Percentiles rank a stretch among this genome's conserved stretches.
Conservation (phyloP, 1,140 invertebrate genomes). For the Dreissena polymorpha region DNA sequence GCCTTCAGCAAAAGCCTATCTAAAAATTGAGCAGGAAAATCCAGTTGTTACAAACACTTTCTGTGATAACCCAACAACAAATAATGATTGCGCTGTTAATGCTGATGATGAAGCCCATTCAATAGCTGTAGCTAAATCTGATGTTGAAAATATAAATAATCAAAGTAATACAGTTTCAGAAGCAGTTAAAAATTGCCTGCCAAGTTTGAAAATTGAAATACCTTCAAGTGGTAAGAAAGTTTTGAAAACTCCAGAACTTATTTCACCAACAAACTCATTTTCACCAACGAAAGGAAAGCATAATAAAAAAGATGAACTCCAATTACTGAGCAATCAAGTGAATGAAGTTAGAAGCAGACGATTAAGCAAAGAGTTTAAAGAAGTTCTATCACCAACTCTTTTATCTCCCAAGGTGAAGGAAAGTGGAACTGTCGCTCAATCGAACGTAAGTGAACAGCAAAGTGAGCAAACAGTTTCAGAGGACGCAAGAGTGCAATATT, state of each 20-base stretch:
- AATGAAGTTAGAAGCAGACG: conserved; percentile 47
- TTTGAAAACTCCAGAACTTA: conserved; percentile 2
- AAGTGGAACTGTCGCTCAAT: not conserved
- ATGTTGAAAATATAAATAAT: not conserved
- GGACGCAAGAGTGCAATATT: conserved; percentile 11
- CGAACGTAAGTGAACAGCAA: not conserved
- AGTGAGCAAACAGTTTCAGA: conserved; percentile 12
- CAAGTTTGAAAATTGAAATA: conserved; percentile 17
- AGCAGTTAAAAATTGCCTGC: conserved; percentile 19
- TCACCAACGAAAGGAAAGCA: not conserved
- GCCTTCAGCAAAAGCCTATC: too few species aligned
- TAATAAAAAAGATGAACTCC: conserved; percentile 46
- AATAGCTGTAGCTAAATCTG: too few species aligned
- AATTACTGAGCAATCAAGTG: conserved; percentile 40
- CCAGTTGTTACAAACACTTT: too few species aligned
- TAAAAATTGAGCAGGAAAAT: too few species aligned
- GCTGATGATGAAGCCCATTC: too few species aligned
- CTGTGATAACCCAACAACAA: too few species aligned
- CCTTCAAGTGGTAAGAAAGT: not conserved
- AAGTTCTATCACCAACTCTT: not conserved
- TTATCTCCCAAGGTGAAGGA: not conserved
- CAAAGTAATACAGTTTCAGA: not conserved
- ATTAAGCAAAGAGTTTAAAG: not conserved
- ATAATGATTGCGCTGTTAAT: too few species aligned
- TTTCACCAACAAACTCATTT: conserved; percentile 33